Conservation (phyloP, 1,140 invertebrate genomes). For the Mya arenaria region DNA sequence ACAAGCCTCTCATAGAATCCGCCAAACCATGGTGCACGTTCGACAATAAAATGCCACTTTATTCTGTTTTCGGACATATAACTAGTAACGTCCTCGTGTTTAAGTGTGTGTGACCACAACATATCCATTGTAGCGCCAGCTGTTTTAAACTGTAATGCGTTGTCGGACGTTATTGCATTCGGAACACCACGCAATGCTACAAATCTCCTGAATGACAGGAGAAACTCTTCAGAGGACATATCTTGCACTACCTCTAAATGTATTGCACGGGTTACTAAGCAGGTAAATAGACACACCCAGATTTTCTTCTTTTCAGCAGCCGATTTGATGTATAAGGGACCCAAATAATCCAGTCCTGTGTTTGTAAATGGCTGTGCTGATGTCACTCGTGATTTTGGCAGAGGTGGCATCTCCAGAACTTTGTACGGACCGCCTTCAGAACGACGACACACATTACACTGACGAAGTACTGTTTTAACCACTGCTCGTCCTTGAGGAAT, state of each 20-base stretch:
- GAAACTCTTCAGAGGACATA: conserved; percentile 21
- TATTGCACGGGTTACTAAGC: conserved; percentile 7
- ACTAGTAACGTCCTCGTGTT: not conserved
- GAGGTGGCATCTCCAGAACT: not conserved
- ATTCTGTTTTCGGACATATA: not conserved
- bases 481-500: not conserved
- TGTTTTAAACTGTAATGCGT: conserved; percentile 10
- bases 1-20: conserved; percentile 28
- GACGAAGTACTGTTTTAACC: not conserved
- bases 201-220: not conserved
- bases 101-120: not conserved
- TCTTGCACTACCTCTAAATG: conserved; percentile 10
- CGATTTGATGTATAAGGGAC: conserved; percentile 1
- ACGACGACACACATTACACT: conserved; percentile 14
- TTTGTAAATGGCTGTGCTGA: not conserved
- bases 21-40: conserved; percentile 12
- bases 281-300: conserved; percentile 23
- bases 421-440: conserved; percentile 9
- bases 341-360: conserved; percentile 25
- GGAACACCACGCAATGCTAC: conserved; percentile 1
- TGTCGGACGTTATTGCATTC: not conserved
- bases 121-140: not conserved
- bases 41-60: not conserved
- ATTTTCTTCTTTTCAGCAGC: not conserved
- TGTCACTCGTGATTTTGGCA: not conserved